Conservation (phyloP, 2,113 vertebrate genomes). For the Tenebrosternarchus preto region DNA sequence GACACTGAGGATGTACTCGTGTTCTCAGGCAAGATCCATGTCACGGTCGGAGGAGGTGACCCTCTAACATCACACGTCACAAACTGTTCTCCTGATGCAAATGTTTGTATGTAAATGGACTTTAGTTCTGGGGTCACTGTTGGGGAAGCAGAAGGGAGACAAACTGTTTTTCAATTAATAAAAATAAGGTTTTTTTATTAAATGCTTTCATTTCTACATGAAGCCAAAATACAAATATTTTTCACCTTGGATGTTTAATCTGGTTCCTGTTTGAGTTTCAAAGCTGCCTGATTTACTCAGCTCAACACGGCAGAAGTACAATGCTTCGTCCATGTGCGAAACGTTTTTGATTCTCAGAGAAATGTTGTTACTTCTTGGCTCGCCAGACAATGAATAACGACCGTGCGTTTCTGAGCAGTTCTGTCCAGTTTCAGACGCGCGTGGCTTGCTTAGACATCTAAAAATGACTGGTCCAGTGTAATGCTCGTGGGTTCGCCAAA, state of each 20-base stretch:
- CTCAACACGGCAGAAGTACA: slow-evolving; percentile 30
- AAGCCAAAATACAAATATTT: neutral
- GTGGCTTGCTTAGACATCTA: neutral
- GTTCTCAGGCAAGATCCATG: slow-evolving; percentile 7
- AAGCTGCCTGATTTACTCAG: neutral
- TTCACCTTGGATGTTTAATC: neutral
- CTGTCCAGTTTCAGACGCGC: neutral
- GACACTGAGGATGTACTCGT: neutral
- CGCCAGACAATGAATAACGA: slow-evolving; percentile 10
- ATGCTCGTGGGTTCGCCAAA: neutral
- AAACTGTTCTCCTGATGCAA: slow-evolving; percentile 10
- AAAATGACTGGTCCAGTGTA: neutral
- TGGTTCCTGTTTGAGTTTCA: neutral
- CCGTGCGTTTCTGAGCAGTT: slow-evolving; percentile 16
- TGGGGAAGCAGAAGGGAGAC: neutral
- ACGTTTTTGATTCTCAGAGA: neutral
- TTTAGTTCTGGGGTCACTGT: neutral
- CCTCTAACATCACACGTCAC: slow-evolving; percentile 27
- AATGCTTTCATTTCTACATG: no score
- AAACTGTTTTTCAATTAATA: neutral
- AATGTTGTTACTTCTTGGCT: neutral
- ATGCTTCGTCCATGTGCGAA: neutral
- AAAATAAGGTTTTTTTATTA: no score
- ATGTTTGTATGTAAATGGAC: slow-evolving; percentile 9
- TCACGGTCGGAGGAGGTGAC: slow-evolving; percentile 20